phyloP scores from a whole-genome alignment of 2,113 vertebrate genomes.

The Pseudopipra pipra region DNA sequence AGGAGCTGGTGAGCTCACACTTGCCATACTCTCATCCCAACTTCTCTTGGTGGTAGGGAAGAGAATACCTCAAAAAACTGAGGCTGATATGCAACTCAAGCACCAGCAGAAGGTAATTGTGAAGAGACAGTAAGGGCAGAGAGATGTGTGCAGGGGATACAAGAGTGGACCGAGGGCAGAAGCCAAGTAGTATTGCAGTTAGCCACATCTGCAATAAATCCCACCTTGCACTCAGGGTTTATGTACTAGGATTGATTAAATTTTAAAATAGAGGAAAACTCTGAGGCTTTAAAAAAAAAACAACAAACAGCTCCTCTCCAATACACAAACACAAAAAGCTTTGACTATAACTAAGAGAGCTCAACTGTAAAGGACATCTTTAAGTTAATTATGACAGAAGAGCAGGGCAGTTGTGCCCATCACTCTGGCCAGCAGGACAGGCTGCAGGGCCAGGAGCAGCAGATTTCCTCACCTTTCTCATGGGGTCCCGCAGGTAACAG shows the following conservation, averaged over 20 bases:
- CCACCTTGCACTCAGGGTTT: neutral
- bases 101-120: neutral
- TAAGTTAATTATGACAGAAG: neutral
- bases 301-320: neutral
- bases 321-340: neutral
- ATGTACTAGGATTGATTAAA: neutral
- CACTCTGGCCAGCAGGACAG: neutral
- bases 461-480: constrained; percentile 84
- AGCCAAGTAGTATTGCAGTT: neutral
- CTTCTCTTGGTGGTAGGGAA: neutral
- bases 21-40: neutral
- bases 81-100: neutral
- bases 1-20: neutral
- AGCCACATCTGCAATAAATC: neutral
- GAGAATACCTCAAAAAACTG: neutral
- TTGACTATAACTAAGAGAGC: neutral
- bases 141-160: neutral
- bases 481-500: constrained; percentile 91
- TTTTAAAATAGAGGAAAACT: neutral
- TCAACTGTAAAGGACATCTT: neutral
- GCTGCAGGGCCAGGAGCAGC: neutral
- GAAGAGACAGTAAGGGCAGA: neutral
- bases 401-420: neutral
- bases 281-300: neutral
- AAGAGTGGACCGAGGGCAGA: neutral